Percentiles rank a stretch among this genome's conserved stretches.
phyloP scores from a whole-genome alignment of 2,113 vertebrate genomes.

The Sorex fumeus region DNA sequence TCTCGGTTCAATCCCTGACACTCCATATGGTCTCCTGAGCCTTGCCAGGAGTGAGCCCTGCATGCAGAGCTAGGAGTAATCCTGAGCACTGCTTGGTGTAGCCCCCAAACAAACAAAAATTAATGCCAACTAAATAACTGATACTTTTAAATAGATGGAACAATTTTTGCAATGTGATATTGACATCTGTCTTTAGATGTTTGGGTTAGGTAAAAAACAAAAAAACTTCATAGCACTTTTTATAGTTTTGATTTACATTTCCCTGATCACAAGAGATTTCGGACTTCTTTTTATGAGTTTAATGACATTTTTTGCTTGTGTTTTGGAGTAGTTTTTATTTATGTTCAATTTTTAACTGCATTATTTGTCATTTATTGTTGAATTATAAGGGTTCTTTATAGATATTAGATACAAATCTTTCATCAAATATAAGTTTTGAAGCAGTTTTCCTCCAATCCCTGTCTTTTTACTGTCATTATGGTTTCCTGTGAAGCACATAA shows the following conservation, averaged over 20 bases:
- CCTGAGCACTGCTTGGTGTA: too few species aligned
- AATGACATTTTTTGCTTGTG: neutral
- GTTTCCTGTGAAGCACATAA: neutral
- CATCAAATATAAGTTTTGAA: slow-evolving; percentile 29
- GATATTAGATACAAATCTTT: neutral
- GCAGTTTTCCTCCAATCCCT: neutral
- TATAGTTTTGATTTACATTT: neutral
- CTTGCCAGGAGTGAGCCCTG: too few species aligned
- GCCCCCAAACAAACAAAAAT: too few species aligned
- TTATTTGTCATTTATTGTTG: slow-evolving; percentile 1
- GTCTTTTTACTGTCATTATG: slow-evolving; percentile 18
- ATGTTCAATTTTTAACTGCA: slow-evolving; percentile 39
- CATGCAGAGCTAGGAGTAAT: too few species aligned
- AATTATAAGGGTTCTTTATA: neutral
- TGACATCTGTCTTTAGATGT: neutral
- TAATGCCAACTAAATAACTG: too few species aligned
- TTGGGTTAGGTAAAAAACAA: neutral
- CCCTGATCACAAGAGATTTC: neutral
- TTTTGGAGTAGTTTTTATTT: slow-evolving; percentile 35
- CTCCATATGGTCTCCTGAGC: too few species aligned
- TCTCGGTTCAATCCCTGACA: too few species aligned
- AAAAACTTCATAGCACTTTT: neutral
- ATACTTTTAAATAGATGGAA: too few species aligned
- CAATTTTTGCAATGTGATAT: neutral
- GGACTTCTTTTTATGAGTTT: neutral